A percentile compares a stretch with the other conserved stretches of the same genome.
These are phyloP conservation scores for Panulirus ornatus DNA, from an alignment of 1,140 invertebrate genomes.

Conservation along the genomic window DNA sequence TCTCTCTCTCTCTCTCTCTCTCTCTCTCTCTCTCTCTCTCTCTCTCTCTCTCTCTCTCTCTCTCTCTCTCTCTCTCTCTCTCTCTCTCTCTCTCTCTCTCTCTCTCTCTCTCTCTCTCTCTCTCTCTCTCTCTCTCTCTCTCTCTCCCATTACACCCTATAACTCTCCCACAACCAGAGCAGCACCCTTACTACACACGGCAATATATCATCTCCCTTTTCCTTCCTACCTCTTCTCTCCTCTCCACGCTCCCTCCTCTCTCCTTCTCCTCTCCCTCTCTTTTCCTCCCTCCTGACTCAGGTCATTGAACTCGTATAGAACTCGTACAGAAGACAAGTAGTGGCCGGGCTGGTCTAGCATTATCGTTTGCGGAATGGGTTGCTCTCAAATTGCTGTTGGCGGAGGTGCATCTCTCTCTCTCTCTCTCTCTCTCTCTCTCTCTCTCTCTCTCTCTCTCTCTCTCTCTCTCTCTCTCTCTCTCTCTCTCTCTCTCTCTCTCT, in stretches of 20 bases:
- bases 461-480: slow-evolving; percentile 37
- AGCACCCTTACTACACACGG: no score
- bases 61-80: slow-evolving; percentile 5
- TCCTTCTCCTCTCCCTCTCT: no score
- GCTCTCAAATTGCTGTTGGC: no score
- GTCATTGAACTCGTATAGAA: no score
- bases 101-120: background rate
- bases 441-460: slow-evolving; percentile 13
- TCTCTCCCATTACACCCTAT: background rate
- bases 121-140: slow-evolving; percentile 16
- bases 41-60: slow-evolving; percentile 28
- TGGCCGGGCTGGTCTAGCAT: no score
- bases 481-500: slow-evolving; percentile 39
- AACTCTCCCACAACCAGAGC: no score
- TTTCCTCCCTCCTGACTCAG: no score
- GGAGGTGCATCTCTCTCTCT: background rate
- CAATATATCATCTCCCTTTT: no score
- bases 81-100: background rate
- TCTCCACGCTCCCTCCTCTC: no score
- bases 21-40: slow-evolving; percentile 23
- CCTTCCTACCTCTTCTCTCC: background rate
- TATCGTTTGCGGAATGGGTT: no score
- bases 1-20: slow-evolving; percentile 19
- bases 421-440: slow-evolving; percentile 35
- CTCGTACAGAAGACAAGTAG: no score